These are phyloP conservation scores for Penaeus chinensis DNA, from an alignment of 1,140 invertebrate species.

Conservation along the genomic window DNA sequence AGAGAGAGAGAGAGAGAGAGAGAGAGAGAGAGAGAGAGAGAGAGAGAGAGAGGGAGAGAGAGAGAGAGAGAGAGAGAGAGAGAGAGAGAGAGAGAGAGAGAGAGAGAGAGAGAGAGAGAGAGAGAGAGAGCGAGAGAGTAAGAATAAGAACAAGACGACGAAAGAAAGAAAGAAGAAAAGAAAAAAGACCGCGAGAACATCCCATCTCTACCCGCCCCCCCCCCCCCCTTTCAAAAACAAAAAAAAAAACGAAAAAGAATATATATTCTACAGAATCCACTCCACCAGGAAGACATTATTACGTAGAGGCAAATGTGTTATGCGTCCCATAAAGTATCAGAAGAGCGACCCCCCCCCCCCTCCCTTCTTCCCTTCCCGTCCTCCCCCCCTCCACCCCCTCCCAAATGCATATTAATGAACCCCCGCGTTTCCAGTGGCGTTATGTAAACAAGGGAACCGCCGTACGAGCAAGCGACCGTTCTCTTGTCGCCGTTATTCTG, in stretches of 20 bases:
- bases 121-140: background rate
- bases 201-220: background rate
- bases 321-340: too few relatives aligned
- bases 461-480: too few relatives aligned
- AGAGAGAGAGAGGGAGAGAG: too few relatives aligned
- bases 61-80: too few relatives aligned
- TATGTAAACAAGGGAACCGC: too few relatives aligned
- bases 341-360: background rate
- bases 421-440: too few relatives aligned
- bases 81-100: too few relatives aligned
- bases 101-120: background rate
- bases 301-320: background rate
- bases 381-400: background rate
- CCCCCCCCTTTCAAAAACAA: conserved; percentile 19
- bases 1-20: background rate
- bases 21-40: too few relatives aligned
- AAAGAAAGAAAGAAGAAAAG: background rate
- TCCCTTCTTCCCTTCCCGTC: background rate
- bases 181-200: background rate
- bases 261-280: background rate
- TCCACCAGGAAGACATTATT: background rate
- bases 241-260: background rate
- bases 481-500: too few relatives aligned
- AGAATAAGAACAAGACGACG: background rate
- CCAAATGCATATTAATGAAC: background rate